These are phyloP conservation scores for Hapalemur alaotrensis DNA, from an alignment of 2,797 vertebrate genomes.

Conservation along the genomic window DNA sequence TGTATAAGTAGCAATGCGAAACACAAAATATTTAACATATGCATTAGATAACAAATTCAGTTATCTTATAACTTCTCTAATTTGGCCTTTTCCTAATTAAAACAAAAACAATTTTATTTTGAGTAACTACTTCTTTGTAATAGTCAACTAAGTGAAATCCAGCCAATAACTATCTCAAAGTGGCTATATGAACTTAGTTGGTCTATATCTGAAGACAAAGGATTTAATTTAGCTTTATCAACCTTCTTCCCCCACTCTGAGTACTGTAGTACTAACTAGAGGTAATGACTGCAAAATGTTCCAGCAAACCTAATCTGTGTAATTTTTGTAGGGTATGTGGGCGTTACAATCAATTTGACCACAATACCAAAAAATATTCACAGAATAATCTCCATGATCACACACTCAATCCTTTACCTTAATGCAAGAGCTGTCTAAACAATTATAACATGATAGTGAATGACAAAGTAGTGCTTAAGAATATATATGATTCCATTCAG, in stretches of 20 bases:
- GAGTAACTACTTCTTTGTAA: background rate
- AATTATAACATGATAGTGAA: background rate
- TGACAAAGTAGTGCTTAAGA: background rate
- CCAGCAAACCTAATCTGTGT: background rate
- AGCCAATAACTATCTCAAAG: background rate
- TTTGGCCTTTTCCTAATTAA: conserved; percentile 3
- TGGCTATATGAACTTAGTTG: background rate
- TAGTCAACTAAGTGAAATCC: background rate
- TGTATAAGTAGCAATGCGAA: background rate
- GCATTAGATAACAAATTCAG: background rate
- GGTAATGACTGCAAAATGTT: background rate
- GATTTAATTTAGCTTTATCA: background rate
- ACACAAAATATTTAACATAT: background rate
- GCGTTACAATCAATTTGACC: background rate
- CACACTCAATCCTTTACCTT: background rate
- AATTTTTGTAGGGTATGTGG: background rate
- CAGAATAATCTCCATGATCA: background rate
- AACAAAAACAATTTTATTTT: background rate
- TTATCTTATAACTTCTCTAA: background rate
- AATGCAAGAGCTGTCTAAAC: background rate
- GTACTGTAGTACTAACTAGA: background rate
- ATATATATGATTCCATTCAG: background rate
- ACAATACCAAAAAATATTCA: background rate
- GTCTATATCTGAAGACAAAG: background rate
- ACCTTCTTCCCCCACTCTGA: background rate